These are phyloP conservation scores for Glaucomys volans DNA, from an alignment of 2,113 vertebrate genomes.

Conservation along the genomic window DNA sequence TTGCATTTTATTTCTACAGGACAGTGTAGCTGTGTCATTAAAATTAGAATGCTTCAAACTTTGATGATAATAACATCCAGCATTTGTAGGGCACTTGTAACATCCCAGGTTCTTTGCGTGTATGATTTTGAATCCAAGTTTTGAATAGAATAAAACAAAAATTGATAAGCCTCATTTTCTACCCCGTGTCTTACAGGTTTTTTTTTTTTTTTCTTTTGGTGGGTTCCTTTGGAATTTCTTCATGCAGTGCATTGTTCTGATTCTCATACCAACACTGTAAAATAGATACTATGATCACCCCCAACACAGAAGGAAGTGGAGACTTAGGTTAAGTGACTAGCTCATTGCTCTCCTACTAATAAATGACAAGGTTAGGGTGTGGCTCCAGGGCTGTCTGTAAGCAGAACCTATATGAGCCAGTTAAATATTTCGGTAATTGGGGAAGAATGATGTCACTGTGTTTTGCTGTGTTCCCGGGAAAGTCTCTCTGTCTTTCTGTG, in stretches of 20 bases:
- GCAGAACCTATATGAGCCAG: neutral
- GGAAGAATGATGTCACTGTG: neutral
- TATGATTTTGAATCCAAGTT: slow-evolving; percentile 35
- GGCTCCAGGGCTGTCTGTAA: neutral
- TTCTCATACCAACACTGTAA: neutral
- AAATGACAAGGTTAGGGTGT: neutral
- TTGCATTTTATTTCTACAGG: neutral
- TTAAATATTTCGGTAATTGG: neutral
- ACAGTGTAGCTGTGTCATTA: neutral
- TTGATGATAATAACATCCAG: neutral
- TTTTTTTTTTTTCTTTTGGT: neutral
- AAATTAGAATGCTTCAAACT: slow-evolving; percentile 12
- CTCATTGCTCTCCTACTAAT: neutral
- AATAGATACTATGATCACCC: neutral
- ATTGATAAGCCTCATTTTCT: neutral
- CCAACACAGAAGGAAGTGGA: neutral
- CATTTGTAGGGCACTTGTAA: neutral
- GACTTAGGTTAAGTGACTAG: neutral
- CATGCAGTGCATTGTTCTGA: neutral
- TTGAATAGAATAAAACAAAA: slow-evolving; percentile 47
- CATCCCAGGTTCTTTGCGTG: neutral
- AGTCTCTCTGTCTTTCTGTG: neutral
- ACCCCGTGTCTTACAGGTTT: neutral
- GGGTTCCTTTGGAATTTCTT: neutral
- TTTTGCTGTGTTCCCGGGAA: neutral